Evolutionary conservation across 2,113 vertebrate species (phyloP), one percentile per base, ranked within the genome.

Genomic region (Asarcornis scutulata): DNA sequence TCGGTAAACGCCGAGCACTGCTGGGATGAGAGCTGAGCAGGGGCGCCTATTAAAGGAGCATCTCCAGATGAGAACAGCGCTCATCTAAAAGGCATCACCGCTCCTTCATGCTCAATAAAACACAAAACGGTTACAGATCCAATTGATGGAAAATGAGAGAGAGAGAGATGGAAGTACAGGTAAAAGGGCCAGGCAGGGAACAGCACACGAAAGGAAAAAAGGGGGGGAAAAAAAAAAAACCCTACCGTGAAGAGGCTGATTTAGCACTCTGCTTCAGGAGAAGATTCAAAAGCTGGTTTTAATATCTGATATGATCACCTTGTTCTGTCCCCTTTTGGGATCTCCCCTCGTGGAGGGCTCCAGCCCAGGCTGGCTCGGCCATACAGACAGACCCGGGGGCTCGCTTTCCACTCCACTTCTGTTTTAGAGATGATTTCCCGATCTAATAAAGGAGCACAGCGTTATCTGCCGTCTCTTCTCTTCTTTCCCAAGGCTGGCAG

Each of bases 21-120:
- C 7, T 66, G 90, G 48, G 58, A 89, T 88, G 92, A 82, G 74
- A 76, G 88, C 80, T 79, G 77, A 96, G 67, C 58, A 52, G 86
- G 87, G 59, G 86, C 42, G 63, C 66, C 6, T 29, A 77, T 94
- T 96, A 96, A 97, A 73, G 81, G 82, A 89, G 86, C 42, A 17
- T 73, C 74, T 93, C 87, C 55, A 59, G 91, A 93, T 95, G 83
- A 95, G 96, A 96, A 92, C 93, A 93, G 89, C 95, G 91, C 78
- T 94, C 96, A 92, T 92, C 93, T 83, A 85, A 93, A 96, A 96
- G 81, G 78, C 93, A 96, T 91, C 96, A 85, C 91, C 83, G 84
- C 86, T 96, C 91, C 95, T 97, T 85, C 96, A 97, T 92, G 96
- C 95, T 96, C 96, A 95, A 95, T 97, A 96, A 95, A 96, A 95